Base-by-base conservation (phyloP, 2,797 vertebrate genomes). In the Malacoctenus gilli region DNA sequence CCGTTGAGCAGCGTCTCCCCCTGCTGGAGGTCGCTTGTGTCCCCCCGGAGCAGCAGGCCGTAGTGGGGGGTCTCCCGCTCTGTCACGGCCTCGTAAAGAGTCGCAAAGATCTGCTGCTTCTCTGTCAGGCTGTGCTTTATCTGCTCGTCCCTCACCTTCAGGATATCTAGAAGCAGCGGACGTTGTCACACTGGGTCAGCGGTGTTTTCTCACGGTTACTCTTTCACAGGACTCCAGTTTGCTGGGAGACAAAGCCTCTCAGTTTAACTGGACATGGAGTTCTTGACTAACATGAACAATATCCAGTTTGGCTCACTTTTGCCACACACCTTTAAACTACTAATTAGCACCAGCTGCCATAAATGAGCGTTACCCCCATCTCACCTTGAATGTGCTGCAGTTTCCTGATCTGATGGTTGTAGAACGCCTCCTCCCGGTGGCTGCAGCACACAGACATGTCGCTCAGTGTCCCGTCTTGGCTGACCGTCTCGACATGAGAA, bases 41-140 rank as follows among this genome's bases (percentile, higher is more conserved):
- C 91, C 0, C 92, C 92, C 10, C 71, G 72, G 4, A 93, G 89
- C 61, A 94, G 81, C 15, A 95, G 86, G 3, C 87, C 80, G 11
- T 49, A 79, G 2, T 72, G 48, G 1, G 80, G 77, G 0, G 75
- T 71, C 38, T 93, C 90, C 4, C 89, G 86, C 1, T 90, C 91
- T 0, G 69, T 88, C 57, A 91, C 40, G 11, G 76, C 38, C 41
- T 92, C 86, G 0, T 89, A 86, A 62, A 97, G 92, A 30, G 88
- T 84, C 21, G 84, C 75, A 77, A 93, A 94, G 72, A 95, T 89
- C 63, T 92, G 91, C 22, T 93, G 92, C 81, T 98, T 99, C 78
- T 95, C 93, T 0, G 50, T 44, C 11, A 99, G 93, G 48, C 72
- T 85, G 30, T 92, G 89, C 2, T 75, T 48, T 5, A 99, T 93